A percentile compares a stretch with the other conserved stretches of the same genome.
These are phyloP conservation scores for Ectemnius cavifrons DNA, from an alignment of 2,888 invertebrate species.

Conservation along the genomic window DNA sequence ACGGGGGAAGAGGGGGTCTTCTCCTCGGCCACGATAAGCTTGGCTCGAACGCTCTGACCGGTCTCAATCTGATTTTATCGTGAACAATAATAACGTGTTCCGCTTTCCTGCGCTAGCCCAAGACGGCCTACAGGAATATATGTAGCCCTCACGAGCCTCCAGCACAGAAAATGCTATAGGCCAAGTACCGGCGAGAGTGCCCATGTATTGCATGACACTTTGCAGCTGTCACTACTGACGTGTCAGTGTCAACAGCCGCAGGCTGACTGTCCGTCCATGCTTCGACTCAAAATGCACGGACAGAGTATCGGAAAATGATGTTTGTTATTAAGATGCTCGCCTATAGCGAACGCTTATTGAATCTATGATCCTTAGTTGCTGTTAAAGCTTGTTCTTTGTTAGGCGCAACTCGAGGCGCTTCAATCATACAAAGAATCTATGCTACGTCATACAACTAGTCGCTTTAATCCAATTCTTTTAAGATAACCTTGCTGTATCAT, in stretches of 20 bases:
- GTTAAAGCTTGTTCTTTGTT: too few species aligned
- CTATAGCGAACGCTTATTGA: too few species aligned
- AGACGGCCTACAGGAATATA: constrained; percentile 42
- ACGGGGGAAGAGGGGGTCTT: neutral
- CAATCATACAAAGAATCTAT: too few species aligned
- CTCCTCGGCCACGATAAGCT: constrained; percentile 3
- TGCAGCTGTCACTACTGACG: constrained; percentile 24
- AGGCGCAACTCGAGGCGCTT: too few species aligned
- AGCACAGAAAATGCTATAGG: constrained; percentile 4
- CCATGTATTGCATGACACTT: constrained; percentile 30
- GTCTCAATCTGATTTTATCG: constrained; percentile 14
- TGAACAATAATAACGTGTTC: constrained; percentile 22
- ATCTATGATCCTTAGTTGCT: too few species aligned
- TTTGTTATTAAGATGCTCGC: too few species aligned
- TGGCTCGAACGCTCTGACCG: neutral
- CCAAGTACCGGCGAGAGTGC: neutral
- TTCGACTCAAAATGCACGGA: constrained; percentile 1
- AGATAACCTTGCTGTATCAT: too few species aligned
- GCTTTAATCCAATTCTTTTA: too few species aligned
- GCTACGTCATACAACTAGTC: too few species aligned
- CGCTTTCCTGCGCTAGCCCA: constrained; percentile 34
- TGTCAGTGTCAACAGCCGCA: constrained; percentile 4
- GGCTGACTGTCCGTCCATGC: neutral
- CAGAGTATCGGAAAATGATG: too few species aligned
- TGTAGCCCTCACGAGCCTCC: constrained; percentile 17